Conservation (phyloP, 2,797 vertebrate species). For the Cuculus canorus region DNA sequence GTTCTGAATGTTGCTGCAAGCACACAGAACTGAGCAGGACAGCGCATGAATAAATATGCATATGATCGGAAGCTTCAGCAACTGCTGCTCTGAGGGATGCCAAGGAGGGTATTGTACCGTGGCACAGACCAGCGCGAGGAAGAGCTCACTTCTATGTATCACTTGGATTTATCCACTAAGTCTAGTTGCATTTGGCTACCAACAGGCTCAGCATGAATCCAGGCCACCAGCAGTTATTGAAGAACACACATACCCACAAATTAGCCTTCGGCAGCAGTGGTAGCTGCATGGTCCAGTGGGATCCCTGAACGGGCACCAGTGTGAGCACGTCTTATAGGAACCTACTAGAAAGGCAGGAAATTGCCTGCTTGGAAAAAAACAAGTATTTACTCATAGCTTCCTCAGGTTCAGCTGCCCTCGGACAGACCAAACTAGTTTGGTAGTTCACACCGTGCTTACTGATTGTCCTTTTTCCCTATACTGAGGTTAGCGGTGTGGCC, state of each 20-base stretch:
- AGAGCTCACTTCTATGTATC: background rate
- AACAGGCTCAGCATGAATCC: background rate
- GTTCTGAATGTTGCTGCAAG: background rate
- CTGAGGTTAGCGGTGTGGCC: background rate
- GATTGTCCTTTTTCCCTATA: background rate
- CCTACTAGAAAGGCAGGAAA: background rate
- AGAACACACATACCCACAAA: background rate
- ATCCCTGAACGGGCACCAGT: background rate
- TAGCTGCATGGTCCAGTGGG: background rate
- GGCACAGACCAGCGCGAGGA: background rate
- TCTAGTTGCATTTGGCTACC: background rate
- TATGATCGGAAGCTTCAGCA: background rate
- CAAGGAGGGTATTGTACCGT: background rate
- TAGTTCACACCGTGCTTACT: background rate
- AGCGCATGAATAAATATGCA: rapidly evolving
- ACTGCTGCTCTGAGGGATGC: background rate
- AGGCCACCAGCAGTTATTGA: rapidly evolving
- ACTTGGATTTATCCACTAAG: background rate
- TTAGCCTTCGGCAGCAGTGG: rapidly evolving
- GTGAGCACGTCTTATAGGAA: background rate
- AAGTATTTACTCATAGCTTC: background rate
- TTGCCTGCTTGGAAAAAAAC: background rate
- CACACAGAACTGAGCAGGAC: background rate
- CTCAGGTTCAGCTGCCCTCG: background rate
- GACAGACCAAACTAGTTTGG: background rate